These are phyloP conservation scores for Dysidea cf. avara DNA, from an alignment of 37 sponge, comb jelly and placozoan genomes.

Conservation along the genomic window DNA sequence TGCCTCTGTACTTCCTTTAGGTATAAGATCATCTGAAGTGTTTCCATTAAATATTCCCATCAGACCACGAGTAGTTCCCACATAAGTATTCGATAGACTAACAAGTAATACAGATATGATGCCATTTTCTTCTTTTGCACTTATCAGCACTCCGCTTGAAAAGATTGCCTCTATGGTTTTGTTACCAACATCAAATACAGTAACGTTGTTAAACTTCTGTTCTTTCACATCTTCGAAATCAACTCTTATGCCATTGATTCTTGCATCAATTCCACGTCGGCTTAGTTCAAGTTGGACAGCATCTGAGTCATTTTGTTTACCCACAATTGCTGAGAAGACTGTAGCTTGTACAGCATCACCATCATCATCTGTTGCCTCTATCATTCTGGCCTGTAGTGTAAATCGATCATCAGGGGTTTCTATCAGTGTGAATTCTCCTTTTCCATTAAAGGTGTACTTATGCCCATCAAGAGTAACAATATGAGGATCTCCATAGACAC, in stretches of 20 bases:
- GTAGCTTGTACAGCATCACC: conserved; percentile 34
- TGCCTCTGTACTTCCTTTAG: conserved; percentile 1
- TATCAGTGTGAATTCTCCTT: conserved; percentile 68
- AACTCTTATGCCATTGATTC: conserved; percentile 19
- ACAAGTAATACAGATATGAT: conserved; percentile 13
- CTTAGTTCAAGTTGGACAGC: conserved; percentile 21
- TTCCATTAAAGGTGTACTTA: conserved; percentile 73
- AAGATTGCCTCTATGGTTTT: conserved; percentile 17
- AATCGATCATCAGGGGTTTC: conserved; percentile 48
- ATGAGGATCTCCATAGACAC: conserved; percentile 71
- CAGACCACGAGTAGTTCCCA: conserved; percentile 24
- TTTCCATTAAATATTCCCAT: conserved; percentile 46
- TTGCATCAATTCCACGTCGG: neutral
- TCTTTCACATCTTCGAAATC: conserved; percentile 2
- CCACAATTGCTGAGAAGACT: conserved; percentile 66
- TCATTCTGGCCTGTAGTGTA: conserved; percentile 76
- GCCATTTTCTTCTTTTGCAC: conserved; percentile 35
- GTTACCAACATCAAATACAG: conserved; percentile 5
- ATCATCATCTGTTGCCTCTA: conserved; percentile 7
- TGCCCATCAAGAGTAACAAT: conserved; percentile 65
- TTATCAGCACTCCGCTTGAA: conserved; percentile 1
- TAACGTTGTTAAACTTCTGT: conserved; percentile 13
- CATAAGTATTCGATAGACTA: neutral
- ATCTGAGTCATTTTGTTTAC: conserved; percentile 15
- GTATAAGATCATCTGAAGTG: conserved; percentile 36